A percentile compares a stretch with the other conserved stretches of the same genome.
phyloP scores from a whole-genome alignment of 2,888 invertebrate species.

The Eulithis testata region DNA sequence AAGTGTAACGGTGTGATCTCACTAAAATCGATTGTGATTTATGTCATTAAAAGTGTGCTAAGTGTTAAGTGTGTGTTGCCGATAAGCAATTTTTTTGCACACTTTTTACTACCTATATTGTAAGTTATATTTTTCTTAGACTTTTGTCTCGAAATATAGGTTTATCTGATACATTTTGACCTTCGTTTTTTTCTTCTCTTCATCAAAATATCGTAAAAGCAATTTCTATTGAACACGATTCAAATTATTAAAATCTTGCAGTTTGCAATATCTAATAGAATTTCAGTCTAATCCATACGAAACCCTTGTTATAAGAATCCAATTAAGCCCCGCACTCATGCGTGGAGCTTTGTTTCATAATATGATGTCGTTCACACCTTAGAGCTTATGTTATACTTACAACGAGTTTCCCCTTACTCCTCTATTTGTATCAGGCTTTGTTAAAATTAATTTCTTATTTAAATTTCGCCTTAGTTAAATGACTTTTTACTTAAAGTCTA shows the following conservation, averaged over 20 bases:
- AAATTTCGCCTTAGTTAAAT: no score
- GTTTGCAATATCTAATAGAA: conserved; percentile 3
- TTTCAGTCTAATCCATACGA: conserved; percentile 14
- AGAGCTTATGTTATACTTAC: conserved; percentile 4
- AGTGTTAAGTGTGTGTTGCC: neutral
- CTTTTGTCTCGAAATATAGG: no score
- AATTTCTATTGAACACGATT: no score
- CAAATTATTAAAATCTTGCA: neutral
- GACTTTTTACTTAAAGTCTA: no score
- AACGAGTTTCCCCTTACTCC: conserved; percentile 12
- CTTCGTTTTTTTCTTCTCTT: no score
- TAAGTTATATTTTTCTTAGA: no score
- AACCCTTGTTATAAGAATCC: conserved; percentile 28
- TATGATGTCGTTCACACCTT: conserved; percentile 22
- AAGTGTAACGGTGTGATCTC: conserved; percentile 39
- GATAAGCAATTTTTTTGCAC: neutral
- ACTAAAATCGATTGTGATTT: conserved; percentile 14
- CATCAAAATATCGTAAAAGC: no score
- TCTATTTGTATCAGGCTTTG: conserved; percentile 8
- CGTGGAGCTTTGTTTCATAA: conserved; percentile 37
- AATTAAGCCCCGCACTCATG: conserved; percentile 35
- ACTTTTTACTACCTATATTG: no score
- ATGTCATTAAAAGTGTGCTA: conserved; percentile 24
- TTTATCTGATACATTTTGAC: no score
- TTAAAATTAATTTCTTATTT: no score